Conservation (phyloP, 2,113 vertebrate species). For the Etheostoma spectabile region DNA sequence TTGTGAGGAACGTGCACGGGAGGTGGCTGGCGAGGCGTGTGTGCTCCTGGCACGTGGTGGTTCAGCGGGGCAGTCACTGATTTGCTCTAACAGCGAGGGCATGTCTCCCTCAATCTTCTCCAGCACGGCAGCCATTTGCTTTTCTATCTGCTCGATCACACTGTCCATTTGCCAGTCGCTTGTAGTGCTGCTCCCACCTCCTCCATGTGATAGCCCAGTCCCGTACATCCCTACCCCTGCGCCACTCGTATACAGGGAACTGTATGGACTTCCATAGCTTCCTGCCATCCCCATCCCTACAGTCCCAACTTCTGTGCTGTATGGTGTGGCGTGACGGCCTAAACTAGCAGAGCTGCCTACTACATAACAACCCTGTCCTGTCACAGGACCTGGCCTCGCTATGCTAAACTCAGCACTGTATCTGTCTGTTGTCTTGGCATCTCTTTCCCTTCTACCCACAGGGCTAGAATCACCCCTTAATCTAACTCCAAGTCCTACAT, state of each 20-base stretch:
- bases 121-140: conserved; percentile 87
- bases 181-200: conserved; percentile 52
- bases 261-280: conserved; percentile 74
- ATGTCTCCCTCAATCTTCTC: conserved; percentile 89
- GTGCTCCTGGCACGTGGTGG: conserved; percentile 74
- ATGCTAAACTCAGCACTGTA: conserved; percentile 74
- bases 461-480: conserved; percentile 72
- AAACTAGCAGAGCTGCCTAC: conserved; percentile 78
- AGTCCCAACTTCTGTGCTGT: conserved; percentile 65
- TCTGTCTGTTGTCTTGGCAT: conserved; percentile 69
- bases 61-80: conserved; percentile 84
- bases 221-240: conserved; percentile 75
- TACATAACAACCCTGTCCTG: conserved; percentile 71
- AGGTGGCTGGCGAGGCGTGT: conserved; percentile 76
- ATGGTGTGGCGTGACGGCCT: conserved; percentile 72
- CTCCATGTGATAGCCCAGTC: conserved; percentile 74
- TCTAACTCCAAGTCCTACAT: conserved; percentile 60
- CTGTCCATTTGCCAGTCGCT: conserved; percentile 88
- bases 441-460: conserved; percentile 48
- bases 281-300: conserved; percentile 70
- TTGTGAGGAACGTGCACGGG: conserved; percentile 64
- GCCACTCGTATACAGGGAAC: conserved; percentile 74
- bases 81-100: conserved; percentile 86
- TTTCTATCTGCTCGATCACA: conserved; percentile 87
- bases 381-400: conserved; percentile 45